Evolutionary conservation across 35 echinoderm and acorn worm species (phyloP).

Genomic region (Lytechinus variegatus): DNA sequence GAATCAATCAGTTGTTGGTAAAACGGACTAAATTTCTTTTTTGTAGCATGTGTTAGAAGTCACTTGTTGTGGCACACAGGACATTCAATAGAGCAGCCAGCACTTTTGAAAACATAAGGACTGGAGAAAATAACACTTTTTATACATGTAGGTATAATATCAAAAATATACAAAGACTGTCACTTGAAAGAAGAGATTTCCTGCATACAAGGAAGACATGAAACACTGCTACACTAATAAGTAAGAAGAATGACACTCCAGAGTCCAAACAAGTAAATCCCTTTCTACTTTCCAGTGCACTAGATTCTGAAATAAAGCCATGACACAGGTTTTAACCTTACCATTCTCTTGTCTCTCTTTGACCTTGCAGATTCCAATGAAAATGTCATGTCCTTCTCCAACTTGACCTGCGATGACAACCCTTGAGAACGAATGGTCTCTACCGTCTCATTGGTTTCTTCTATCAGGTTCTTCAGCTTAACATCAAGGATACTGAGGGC

Average conservation of each 20-base stretch:
- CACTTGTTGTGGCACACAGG: too few relatives aligned
- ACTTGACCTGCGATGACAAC: conserved; percentile 25
- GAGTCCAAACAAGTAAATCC: too few relatives aligned
- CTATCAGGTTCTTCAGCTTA: conserved; percentile 30
- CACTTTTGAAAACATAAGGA: background rate
- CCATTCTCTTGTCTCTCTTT: conserved; percentile 33
- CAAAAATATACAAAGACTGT: background rate
- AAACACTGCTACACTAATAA: background rate
- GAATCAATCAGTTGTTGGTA: too few relatives aligned
- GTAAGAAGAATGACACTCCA: background rate
- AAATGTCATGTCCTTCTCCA: conserved; percentile 37
- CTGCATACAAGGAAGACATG: too few relatives aligned
- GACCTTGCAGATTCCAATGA: background rate
- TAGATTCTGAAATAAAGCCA: background rate
- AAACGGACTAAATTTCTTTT: too few relatives aligned
- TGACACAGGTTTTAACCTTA: background rate
- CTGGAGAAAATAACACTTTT: background rate
- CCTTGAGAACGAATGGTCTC: conserved; percentile 29
- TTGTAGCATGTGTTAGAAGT: too few relatives aligned
- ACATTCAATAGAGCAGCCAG: too few relatives aligned
- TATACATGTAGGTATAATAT: background rate
- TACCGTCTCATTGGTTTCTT: background rate
- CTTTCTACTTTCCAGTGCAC: background rate
- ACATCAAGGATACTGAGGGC: background rate
- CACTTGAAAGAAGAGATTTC: background rate